A percentile compares a stretch with the other conserved stretches of the same genome.
Conservation (phyloP, 1,140 invertebrate genomes). For the Caenorhabditis remanei region DNA sequence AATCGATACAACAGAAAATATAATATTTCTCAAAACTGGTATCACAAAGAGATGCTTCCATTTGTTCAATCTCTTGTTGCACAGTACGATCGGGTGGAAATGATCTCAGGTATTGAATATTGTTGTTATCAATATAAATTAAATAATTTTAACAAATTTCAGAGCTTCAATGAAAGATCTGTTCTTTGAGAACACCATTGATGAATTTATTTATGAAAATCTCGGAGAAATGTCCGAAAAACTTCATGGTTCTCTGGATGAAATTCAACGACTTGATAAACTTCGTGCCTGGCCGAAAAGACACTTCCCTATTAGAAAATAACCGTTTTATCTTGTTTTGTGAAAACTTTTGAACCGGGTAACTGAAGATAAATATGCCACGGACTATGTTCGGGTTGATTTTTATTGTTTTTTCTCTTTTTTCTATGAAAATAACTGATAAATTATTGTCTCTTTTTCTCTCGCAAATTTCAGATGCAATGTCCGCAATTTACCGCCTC, state of each 20-base stretch:
- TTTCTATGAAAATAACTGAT: not conserved
- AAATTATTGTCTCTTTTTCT: slow-evolving; percentile 26
- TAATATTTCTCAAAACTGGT: slow-evolving; percentile 63
- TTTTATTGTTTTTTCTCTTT: not conserved
- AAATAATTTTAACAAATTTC: not conserved
- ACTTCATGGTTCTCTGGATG: slow-evolving; percentile 25
- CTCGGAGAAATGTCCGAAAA: slow-evolving; percentile 54
- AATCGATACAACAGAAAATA: slow-evolving; percentile 57
- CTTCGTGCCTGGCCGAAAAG: slow-evolving; percentile 59
- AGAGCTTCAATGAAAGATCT: slow-evolving; percentile 56
- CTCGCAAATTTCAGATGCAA: too few species aligned
- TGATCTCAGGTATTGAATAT: slow-evolving; percentile 1
- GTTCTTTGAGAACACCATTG: slow-evolving; percentile 63
- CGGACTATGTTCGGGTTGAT: slow-evolving; percentile 38
- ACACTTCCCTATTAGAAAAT: slow-evolving; percentile 62
- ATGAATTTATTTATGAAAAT: slow-evolving; percentile 60
- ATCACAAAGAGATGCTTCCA: slow-evolving; percentile 41
- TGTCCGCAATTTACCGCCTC: too few species aligned
- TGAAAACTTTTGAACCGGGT: not conserved
- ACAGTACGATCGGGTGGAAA: slow-evolving; percentile 49
- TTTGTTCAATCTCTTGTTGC: not conserved
- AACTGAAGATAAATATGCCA: slow-evolving; percentile 20
- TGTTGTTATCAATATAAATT: not conserved
- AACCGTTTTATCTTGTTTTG: not conserved
- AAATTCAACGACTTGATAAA: slow-evolving; percentile 42